Percentiles rank a stretch among this genome's conserved stretches.
Evolutionary conservation across 2,888 invertebrate species (phyloP).

Genomic region (Epinotia ramella): DNA sequence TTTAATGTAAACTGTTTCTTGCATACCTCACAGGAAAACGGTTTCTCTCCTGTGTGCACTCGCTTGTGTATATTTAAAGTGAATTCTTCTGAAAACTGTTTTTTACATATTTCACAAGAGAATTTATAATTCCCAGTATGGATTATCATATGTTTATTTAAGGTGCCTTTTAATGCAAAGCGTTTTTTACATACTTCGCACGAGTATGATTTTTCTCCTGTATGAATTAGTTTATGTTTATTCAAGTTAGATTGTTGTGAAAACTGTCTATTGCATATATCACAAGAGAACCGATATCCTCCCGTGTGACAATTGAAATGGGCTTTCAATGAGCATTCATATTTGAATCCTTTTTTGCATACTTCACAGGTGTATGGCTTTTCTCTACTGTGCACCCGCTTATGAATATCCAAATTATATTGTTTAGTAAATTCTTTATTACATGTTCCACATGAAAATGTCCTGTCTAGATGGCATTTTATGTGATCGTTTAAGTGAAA

Average conservation of each 20-base stretch:
- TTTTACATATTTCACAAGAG: conserved; percentile 21
- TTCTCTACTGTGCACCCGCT: conserved; percentile 24
- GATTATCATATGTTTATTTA: conserved; percentile 22
- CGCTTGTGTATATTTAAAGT: conserved; percentile 16
- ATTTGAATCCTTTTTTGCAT: conserved; percentile 23
- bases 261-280: conserved; percentile 25
- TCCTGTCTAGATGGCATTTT: neutral
- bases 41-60: conserved; percentile 28
- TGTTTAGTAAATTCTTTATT: conserved; percentile 3
- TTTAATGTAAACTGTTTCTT: conserved; percentile 18
- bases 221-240: conserved; percentile 22
- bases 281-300: conserved; percentile 17
- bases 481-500: conserved; percentile 15
- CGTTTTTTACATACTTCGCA: conserved; percentile 25
- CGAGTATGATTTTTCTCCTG: conserved; percentile 14
- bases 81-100: conserved; percentile 13
- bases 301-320: conserved; percentile 25
- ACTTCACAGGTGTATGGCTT: conserved; percentile 26
- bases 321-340: conserved; percentile 21
- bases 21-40: conserved; percentile 10
- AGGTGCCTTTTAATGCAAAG: conserved; percentile 25
- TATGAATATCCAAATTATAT: conserved; percentile 18
- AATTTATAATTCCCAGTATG: conserved; percentile 18
- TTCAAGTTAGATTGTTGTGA: conserved; percentile 22
- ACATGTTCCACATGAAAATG: conserved; percentile 18